Evolutionary conservation across 2,888 invertebrate genomes (phyloP).

Genomic region (Philereme vetulata): DNA sequence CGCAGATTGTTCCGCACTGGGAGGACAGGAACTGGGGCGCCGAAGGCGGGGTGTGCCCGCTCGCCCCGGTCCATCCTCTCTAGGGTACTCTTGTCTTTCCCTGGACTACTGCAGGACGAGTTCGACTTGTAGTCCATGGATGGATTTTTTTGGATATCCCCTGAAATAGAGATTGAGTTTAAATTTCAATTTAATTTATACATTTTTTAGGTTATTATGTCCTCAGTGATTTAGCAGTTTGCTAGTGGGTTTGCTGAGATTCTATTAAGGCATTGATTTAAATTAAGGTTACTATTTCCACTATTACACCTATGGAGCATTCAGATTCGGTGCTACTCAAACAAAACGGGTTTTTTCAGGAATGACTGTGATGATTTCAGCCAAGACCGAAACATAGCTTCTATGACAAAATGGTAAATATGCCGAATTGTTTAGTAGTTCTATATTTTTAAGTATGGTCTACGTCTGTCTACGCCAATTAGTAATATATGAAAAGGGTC

Average conservation of each 20-base stretch:
- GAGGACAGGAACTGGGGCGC: slow-evolving; percentile 89
- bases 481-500: slow-evolving; percentile 40
- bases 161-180: slow-evolving; percentile 75
- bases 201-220: background rate
- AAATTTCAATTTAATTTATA: no score
- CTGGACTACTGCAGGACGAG: slow-evolving; percentile 94
- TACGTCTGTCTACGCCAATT: slow-evolving; percentile 2
- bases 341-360: no score
- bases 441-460: background rate
- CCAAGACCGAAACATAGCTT: no score
- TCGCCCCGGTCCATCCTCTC: slow-evolving; percentile 83
- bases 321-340: no score
- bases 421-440: background rate
- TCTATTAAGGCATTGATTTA: no score
- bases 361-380: no score
- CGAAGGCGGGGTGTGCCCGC: slow-evolving; percentile 85
- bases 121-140: slow-evolving; percentile 94
- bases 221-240: no score
- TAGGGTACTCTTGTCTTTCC: slow-evolving; percentile 83
- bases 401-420: no score
- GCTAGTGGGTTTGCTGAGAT: no score
- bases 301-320: no score
- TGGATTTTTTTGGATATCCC: slow-evolving; percentile 93
- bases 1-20: slow-evolving; percentile 89
- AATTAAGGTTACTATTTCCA: no score